Percentiles rank a stretch among this genome's conserved stretches.
Evolutionary conservation across 23 tunicate genomes (phyloP).

Genomic region (Styela plicata): DNA sequence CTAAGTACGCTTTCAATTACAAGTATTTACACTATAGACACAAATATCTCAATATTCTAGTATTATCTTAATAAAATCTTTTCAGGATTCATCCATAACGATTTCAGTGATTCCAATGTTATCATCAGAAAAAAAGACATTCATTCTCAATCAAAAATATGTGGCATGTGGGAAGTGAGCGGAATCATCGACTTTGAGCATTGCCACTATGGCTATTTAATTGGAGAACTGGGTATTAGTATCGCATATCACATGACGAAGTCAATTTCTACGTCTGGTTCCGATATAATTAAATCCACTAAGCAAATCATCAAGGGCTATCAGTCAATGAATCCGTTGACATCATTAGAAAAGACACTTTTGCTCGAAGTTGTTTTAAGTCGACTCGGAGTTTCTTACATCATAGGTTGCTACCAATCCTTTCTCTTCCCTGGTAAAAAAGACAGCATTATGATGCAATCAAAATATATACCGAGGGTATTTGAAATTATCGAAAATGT

Average conservation of each 20-base stretch:
- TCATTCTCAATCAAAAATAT: background rate
- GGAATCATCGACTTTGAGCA: slow-evolving; percentile 59
- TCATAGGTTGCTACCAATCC: background rate
- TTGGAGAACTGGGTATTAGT: slow-evolving; percentile 34
- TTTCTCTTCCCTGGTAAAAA: background rate
- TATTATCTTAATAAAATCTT: too few relatives aligned
- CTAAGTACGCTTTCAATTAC: too few relatives aligned
- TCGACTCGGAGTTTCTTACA: slow-evolving; percentile 31
- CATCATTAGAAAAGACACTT: slow-evolving; percentile 14
- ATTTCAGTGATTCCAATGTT: slow-evolving; percentile 51
- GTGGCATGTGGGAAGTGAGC: background rate
- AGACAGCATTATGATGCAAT: background rate
- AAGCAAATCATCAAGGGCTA: slow-evolving; percentile 21
- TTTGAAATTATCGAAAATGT: slow-evolving; percentile 1
- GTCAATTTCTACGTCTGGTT: background rate
- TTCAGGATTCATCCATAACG: slow-evolving; percentile 51
- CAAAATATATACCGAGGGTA: slow-evolving; percentile 14
- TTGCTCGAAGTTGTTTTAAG: slow-evolving; percentile 37
- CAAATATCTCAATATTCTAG: too few relatives aligned
- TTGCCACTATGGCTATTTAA: slow-evolving; percentile 25
- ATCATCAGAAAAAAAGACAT: background rate
- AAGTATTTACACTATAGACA: too few relatives aligned
- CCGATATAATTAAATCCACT: slow-evolving; percentile 16
- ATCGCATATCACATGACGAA: slow-evolving; percentile 57
- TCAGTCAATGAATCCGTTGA: slow-evolving; percentile 13